Percentiles rank a stretch among this genome's conserved stretches.
Conservation (phyloP, 2,797 vertebrate genomes). For the Myotis planiceps region DNA sequence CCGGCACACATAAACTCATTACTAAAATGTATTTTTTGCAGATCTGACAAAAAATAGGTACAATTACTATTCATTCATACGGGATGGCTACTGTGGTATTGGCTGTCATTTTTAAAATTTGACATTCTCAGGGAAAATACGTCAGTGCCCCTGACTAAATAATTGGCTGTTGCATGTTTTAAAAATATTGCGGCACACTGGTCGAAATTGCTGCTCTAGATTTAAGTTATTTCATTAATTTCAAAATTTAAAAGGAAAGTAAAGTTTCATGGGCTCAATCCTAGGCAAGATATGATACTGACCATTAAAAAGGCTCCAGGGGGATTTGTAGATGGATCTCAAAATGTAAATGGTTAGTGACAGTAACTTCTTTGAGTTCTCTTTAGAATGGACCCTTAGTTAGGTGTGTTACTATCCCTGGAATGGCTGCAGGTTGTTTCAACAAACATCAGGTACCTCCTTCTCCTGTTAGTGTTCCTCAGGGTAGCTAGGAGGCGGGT, state of each 20-base stretch:
- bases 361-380: not conserved
- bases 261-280: not conserved
- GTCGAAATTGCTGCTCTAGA: not conserved
- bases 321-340: not conserved
- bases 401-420: not conserved
- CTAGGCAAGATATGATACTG: not conserved
- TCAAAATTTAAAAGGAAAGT: not conserved
- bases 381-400: not conserved
- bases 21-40: not conserved
- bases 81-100: not conserved
- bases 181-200: not conserved
- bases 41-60: not conserved
- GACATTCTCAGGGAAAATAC: not conserved
- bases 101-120: not conserved
- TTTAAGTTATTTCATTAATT: not conserved
- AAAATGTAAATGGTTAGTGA: not conserved
- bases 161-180: not conserved
- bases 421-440: not conserved
- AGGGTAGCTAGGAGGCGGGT: rapidly evolving
- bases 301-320: not conserved
- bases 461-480: not conserved
- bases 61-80: not conserved
- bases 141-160: not conserved
- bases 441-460: not conserved
- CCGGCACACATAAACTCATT: not conserved